These are phyloP conservation scores for Murina feae DNA, from an alignment of 2,113 vertebrate species.

Conservation along the genomic window DNA sequence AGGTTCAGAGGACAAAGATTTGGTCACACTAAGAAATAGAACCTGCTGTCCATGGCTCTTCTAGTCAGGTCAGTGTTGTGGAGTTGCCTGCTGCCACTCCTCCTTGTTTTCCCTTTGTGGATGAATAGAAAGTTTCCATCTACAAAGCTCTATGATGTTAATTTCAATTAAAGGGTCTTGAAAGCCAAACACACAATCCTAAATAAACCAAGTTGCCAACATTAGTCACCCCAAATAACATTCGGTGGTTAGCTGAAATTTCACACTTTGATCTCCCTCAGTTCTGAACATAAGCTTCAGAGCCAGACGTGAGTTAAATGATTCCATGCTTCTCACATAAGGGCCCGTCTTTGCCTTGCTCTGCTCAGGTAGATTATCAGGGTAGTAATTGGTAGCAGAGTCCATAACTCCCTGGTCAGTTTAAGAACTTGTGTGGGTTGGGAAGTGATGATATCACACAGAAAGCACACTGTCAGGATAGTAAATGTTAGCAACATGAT, in stretches of 20 bases:
- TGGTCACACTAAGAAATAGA: neutral
- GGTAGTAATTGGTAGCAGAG: neutral
- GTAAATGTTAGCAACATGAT: neutral
- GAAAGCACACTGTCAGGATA: neutral
- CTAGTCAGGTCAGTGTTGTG: neutral
- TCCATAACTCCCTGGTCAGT: slow-evolving; percentile 7
- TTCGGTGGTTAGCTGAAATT: neutral
- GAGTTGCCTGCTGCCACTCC: neutral
- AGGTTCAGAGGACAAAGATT: slow-evolving; percentile 8
- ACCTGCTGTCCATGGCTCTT: neutral
- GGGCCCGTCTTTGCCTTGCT: neutral
- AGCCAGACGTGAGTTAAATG: neutral
- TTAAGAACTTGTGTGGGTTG: neutral
- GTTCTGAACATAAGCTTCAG: neutral
- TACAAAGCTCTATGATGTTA: neutral
- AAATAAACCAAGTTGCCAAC: neutral
- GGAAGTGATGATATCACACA: neutral
- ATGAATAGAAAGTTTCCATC: neutral
- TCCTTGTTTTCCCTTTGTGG: neutral
- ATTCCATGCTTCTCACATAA: slow-evolving; percentile 7
- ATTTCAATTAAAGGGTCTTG: neutral
- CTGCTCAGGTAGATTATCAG: neutral
- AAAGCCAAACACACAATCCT: neutral
- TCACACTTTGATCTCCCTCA: neutral
- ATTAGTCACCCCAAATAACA: neutral